Evolutionary conservation across 2,113 vertebrate genomes (phyloP).

Genomic region (Terrapene triunguis): DNA sequence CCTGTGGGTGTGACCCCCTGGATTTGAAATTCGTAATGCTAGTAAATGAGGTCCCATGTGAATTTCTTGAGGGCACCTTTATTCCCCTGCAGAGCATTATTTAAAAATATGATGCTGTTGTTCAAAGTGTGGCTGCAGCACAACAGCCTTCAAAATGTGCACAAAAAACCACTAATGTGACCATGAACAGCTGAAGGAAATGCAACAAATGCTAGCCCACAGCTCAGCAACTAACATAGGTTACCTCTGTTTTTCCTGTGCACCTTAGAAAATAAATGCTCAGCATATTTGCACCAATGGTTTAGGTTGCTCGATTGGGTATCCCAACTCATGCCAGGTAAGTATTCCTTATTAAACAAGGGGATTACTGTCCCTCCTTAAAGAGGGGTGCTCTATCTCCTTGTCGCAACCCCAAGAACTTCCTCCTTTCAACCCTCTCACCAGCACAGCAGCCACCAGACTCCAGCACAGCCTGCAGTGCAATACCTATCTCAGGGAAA

Average conservation of each 20-base stretch:
- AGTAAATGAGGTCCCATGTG: slow-evolving; percentile 36
- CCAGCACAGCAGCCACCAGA: not conserved
- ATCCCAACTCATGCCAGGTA: not conserved
- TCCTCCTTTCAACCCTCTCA: not conserved
- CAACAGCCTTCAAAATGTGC: not conserved
- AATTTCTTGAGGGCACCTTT: slow-evolving; percentile 10
- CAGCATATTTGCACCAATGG: not conserved
- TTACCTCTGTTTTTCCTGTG: not conserved
- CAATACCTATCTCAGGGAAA: not conserved
- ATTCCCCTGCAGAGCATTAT: not conserved
- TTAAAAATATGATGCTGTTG: not conserved
- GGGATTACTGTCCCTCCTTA: not conserved
- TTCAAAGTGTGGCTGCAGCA: not conserved
- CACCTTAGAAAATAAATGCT: not conserved
- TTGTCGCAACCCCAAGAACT: not conserved
- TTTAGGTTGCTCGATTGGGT: not conserved
- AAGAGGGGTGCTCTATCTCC: not conserved
- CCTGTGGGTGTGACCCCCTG: not conserved
- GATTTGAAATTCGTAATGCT: slow-evolving; percentile 1
- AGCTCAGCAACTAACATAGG: rapidly evolving
- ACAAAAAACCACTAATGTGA: not conserved
- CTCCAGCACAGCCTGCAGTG: not conserved
- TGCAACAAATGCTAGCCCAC: not conserved
- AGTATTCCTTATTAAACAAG: not conserved
- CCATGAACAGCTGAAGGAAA: not conserved